Percentiles rank a stretch among this genome's conserved stretches.
These are phyloP conservation scores for Rattus rattus DNA, from an alignment of 2,113 vertebrate species.

Conservation along the genomic window DNA sequence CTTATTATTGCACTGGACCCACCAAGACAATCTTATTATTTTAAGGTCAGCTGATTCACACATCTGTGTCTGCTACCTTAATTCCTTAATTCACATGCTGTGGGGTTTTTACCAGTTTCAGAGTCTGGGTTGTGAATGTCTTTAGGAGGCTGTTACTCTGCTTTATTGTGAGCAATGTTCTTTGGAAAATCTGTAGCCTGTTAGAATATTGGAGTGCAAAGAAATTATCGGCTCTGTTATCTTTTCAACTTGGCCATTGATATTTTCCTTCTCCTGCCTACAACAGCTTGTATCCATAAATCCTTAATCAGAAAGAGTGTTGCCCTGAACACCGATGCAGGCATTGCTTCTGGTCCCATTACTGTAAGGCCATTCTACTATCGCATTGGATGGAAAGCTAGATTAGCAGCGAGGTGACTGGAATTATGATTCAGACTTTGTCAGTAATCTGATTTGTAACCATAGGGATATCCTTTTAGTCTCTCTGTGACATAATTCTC, in stretches of 20 bases:
- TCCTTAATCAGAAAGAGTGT: constrained; percentile 33
- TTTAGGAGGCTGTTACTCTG: background rate
- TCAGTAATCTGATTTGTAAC: constrained; percentile 61
- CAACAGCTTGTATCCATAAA: background rate
- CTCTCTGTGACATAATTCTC: constrained; percentile 1
- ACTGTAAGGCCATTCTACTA: background rate
- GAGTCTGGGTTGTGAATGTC: background rate
- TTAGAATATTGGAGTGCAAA: background rate
- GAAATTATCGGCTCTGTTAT: constrained; percentile 17
- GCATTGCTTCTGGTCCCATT: constrained; percentile 16
- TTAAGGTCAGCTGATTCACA: constrained; percentile 1
- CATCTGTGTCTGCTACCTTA: background rate
- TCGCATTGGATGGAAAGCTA: constrained; percentile 10
- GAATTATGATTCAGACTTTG: constrained; percentile 36
- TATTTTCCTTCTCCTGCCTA: background rate
- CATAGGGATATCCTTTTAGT: constrained; percentile 42
- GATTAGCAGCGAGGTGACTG: background rate
- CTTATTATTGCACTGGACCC: background rate
- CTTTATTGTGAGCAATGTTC: background rate
- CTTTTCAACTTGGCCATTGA: constrained; percentile 15
- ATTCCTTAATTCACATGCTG: constrained; percentile 21
- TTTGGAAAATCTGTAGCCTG: background rate
- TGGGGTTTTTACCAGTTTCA: background rate
- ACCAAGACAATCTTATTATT: background rate
- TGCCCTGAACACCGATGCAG: background rate